A percentile compares a stretch with the other conserved stretches of the same genome.
These are phyloP conservation scores for Vidua macroura DNA, from an alignment of 2,113 vertebrate species.

Conservation along the genomic window DNA sequence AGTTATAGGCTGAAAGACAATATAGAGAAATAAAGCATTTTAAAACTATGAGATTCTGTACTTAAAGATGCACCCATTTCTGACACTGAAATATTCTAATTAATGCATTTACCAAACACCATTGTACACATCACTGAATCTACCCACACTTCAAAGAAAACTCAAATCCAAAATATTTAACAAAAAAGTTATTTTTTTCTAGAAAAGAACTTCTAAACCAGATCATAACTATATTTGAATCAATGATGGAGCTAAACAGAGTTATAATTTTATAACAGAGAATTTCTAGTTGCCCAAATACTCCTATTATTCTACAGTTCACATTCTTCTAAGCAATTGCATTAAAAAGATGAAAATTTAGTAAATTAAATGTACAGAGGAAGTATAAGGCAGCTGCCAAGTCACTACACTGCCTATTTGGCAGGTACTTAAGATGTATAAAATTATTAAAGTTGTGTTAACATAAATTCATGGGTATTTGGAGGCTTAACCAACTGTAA, in stretches of 20 bases:
- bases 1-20: constrained; percentile 88
- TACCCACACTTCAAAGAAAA: neutral
- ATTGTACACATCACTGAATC: neutral
- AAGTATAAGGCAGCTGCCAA: neutral
- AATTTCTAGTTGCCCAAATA: neutral
- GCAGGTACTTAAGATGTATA: neutral
- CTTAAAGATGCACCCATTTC: neutral
- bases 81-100: neutral
- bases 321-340: neutral
- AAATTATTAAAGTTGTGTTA: neutral
- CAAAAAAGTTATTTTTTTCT: neutral
- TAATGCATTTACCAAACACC: neutral
- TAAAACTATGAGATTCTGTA: neutral
- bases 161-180: neutral
- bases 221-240: neutral
- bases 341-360: neutral
- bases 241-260: neutral
- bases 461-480: neutral
- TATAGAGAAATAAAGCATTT: neutral
- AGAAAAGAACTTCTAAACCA: neutral
- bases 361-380: neutral
- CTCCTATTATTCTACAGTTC: neutral
- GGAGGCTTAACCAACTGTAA: neutral
- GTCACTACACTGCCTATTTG: neutral
- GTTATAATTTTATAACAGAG: neutral